Base-by-base conservation (phyloP, 2,888 invertebrate genomes). In the Trachelus iudaicus region DNA sequence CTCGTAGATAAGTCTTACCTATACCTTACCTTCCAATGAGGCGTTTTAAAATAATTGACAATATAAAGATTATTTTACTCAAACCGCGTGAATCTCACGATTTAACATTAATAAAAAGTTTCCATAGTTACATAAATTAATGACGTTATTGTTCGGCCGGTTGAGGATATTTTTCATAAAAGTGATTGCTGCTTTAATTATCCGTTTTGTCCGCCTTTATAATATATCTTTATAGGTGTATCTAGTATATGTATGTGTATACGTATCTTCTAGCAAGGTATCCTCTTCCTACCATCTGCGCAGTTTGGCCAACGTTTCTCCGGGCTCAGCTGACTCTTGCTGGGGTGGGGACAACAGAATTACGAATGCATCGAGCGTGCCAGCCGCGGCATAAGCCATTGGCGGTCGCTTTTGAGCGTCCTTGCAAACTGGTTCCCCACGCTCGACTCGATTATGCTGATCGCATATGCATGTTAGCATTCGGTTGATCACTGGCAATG, bases 351-450 rank as follows among this genome's bases (percentile, higher is more conserved):
- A 78, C 81, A 81, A 84, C 80, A 82, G 83, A 86, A 89, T 89
- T 89, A 88, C 87, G 86, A 87, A 90, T 88, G 90, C 89, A 86
- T 83, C 85, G 83, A 84, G 85, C 85, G 87, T 85, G 83, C 82
- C 83, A 80, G 79, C 81, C 77, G 80, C 79, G 82, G 81, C 84
- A 85, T 85, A 84, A 87, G 85, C 85, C 84, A 86, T 87, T 85
- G 85, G 85, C 86, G 86, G 87, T 82, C 85, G 87, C 85, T 87
- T 87, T 87, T 86, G 83, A 86, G 86, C 89, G 90, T 89, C 91
- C 90, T 90, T 90, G 91, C 90, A 91, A 91, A 91, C 91, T 90
- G 91, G 91, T 91, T 91, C 86, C 87, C 88, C 85, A 85, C 85
- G 86, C 86, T 79, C 87, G 86, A 87, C 87, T 90, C 89, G 91